phyloP scores from a whole-genome alignment of 1,140 invertebrate species.

The Hylaeus anthracinus region DNA sequence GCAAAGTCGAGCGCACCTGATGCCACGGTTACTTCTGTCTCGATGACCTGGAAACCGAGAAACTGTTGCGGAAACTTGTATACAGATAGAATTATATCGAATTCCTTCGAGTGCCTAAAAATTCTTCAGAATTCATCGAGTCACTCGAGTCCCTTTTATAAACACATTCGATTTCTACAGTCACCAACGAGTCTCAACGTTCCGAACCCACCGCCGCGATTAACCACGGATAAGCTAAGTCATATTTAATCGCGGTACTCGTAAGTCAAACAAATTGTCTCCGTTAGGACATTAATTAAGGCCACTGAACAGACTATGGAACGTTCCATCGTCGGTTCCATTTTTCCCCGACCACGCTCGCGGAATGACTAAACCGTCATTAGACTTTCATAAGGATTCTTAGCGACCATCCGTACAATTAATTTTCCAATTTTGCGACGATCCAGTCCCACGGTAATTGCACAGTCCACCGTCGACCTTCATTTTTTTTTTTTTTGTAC shows the following conservation, averaged over 20 bases:
- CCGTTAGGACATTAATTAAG: constrained; percentile 27
- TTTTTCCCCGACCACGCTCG: constrained; percentile 14
- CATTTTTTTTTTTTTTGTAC: constrained; percentile 22
- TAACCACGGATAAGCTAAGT: not conserved
- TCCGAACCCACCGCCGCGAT: not conserved
- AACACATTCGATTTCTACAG: too few species aligned
- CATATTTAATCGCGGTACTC: not conserved
- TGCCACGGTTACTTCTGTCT: too few species aligned
- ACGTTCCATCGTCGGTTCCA: not conserved
- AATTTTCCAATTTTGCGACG: constrained; percentile 60
- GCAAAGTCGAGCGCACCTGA: too few species aligned
- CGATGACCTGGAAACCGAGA: not conserved
- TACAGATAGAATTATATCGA: too few species aligned
- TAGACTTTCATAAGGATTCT: constrained; percentile 61
- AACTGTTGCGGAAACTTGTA: not conserved
- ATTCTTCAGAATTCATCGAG: too few species aligned
- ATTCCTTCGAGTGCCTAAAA: too few species aligned
- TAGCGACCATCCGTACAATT: constrained; percentile 35
- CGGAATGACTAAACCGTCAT: constrained; percentile 47
- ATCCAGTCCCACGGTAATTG: constrained; percentile 56
- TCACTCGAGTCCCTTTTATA: too few species aligned
- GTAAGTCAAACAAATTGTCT: not conserved
- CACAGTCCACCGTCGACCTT: constrained; percentile 41
- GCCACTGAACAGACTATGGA: not conserved
- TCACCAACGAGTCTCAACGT: too few species aligned